phyloP scores from a whole-genome alignment of 2,888 invertebrate species.

The Epistrophella euchroma region DNA sequence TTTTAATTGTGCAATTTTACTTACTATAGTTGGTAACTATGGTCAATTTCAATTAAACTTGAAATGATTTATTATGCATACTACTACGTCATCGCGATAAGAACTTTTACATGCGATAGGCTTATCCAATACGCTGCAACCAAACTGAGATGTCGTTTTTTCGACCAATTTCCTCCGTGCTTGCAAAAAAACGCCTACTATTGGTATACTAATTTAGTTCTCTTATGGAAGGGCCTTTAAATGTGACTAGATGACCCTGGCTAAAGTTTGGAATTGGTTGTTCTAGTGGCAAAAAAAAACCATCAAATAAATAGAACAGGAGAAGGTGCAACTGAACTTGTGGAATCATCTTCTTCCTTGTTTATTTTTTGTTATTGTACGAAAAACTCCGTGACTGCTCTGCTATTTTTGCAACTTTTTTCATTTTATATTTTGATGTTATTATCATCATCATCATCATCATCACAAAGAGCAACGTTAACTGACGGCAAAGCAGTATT shows the following conservation, averaged over 20 bases:
- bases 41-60: no score
- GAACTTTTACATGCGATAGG: no score
- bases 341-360: slow-evolving; percentile 64
- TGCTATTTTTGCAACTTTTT: slow-evolving; percentile 45
- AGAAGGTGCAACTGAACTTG: slow-evolving; percentile 28
- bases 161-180: no score
- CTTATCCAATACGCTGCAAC: no score
- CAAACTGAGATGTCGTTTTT: no score
- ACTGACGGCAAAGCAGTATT: slow-evolving; percentile 14
- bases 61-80: no score
- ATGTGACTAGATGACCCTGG: neutral
- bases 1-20: no score
- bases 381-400: slow-evolving; percentile 35
- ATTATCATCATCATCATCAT: slow-evolving; percentile 60
- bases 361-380: slow-evolving; percentile 39
- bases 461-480: slow-evolving; percentile 25
- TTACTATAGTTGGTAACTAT: no score
- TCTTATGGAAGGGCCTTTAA: neutral
- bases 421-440: slow-evolving; percentile 26
- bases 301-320: neutral
- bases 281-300: slow-evolving; percentile 8
- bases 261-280: neutral
- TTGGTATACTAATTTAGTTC: no score
- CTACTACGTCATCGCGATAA: no score
- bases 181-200: no score